A percentile compares a stretch with the other conserved stretches of the same genome.
Conservation (phyloP, 2,888 invertebrate genomes). For the Mactromeris polynyma region DNA sequence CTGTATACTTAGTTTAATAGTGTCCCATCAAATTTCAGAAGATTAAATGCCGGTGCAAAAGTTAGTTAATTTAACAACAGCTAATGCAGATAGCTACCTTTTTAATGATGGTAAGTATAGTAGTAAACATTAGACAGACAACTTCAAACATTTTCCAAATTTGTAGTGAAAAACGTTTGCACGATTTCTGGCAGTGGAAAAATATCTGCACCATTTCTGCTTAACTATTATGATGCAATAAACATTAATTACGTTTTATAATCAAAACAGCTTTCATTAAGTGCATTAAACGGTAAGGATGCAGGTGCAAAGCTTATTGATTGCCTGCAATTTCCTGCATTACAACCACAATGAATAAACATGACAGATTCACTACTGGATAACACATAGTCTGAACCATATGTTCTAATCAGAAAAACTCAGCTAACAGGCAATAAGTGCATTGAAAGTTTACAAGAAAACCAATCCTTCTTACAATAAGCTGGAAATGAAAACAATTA, state of each 20-base stretch:
- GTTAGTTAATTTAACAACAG: no score
- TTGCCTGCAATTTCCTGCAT: constrained; percentile 1
- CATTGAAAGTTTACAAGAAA: neutral
- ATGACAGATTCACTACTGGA: neutral
- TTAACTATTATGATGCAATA: neutral
- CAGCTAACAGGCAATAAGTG: neutral
- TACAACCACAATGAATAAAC: neutral
- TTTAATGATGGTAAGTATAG: no score
- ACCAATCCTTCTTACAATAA: neutral
- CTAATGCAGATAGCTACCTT: no score
- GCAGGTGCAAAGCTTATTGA: neutral
- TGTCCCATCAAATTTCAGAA: no score
- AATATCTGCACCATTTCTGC: neutral
- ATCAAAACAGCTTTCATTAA: neutral
- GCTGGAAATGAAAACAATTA: neutral
- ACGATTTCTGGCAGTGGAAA: neutral
- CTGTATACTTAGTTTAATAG: no score
- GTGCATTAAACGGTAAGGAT: neutral
- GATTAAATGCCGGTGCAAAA: no score
- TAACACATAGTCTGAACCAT: neutral
- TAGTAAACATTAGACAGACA: no score
- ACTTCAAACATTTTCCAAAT: no score
- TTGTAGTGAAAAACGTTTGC: no score
- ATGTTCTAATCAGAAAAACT: neutral
- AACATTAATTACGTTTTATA: neutral